A percentile compares a stretch with the other conserved stretches of the same genome.
Evolutionary conservation across 2,797 vertebrate genomes (phyloP).

Genomic region (Hephaestus fuliginosus): DNA sequence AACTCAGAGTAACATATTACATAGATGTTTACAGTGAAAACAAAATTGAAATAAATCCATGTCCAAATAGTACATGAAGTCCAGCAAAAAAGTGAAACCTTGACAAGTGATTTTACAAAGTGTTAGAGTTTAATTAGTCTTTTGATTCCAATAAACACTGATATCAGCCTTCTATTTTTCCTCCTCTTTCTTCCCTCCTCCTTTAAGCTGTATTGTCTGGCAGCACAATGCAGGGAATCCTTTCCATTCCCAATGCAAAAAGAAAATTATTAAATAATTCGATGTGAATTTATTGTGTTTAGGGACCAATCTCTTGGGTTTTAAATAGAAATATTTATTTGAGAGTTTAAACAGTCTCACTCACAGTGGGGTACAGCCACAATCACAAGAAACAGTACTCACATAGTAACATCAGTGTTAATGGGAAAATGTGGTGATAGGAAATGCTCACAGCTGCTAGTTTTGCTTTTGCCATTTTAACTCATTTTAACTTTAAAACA

Average conservation of each 20-base stretch:
- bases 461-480: neutral
- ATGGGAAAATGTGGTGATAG: constrained; percentile 3
- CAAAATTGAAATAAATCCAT: neutral
- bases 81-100: neutral
- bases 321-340: constrained; percentile 22
- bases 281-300: constrained; percentile 31
- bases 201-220: constrained; percentile 42
- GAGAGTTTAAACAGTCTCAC: constrained; percentile 4
- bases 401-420: constrained; percentile 5
- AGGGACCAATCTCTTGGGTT: constrained; percentile 21
- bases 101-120: neutral
- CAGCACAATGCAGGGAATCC: constrained; percentile 35
- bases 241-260: constrained; percentile 26
- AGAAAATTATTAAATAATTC: constrained; percentile 31
- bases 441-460: neutral
- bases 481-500: neutral
- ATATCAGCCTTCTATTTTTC: neutral
- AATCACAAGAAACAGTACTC: neutral
- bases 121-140: constrained; percentile 1
- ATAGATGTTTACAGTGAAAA: neutral
- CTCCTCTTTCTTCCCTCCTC: neutral
- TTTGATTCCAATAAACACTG: constrained; percentile 31
- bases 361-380: neutral
- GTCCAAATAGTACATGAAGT: neutral
- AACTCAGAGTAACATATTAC: constrained; percentile 7